Base-by-base conservation (phyloP, 2,888 invertebrate genomes). In the Eupithecia exiguata region DNA sequence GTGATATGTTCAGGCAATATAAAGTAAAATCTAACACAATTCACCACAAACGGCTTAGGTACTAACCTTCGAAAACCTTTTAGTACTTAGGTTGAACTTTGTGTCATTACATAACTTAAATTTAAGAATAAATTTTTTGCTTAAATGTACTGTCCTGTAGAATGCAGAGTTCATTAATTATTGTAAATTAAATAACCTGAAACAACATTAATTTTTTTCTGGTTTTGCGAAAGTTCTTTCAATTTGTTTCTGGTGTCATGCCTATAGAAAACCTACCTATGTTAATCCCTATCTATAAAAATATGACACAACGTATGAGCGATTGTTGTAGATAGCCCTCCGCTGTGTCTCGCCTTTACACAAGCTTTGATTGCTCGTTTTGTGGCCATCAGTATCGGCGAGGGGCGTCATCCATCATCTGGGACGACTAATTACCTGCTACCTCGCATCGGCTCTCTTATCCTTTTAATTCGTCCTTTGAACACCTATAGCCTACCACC, bases 381-480 rank as follows among this genome's bases (percentile, higher is more conserved):
- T 92, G 88, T 89, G 90, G 89, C 89, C 90, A 90, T 90, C 92
- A 89, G 84, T 89, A 91, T 89, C 89, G 87, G 84, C 82, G 82
- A 87, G 86, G 87, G 86, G 88, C 87, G 87, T 89, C 93, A 94
- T 94, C 94, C 93, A 94, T 94, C 94, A 94, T 92, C 88, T 84
- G 78, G 82, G 83, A 86, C 87, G 92, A 92, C 94, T 94, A 93
- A 94, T 94, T 92, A 92, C 92, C 88, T 89, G 93, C 94, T 94
- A 93, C 93, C 92, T 93, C 90, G 90, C 89, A 89, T 88, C 89
- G 86, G 85, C 86, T 89, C 88, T 89, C 91, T 91, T 92, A 92
- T 91, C 91, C 91, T 90, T 92, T 91, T 92, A 92, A 92, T 92
- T 91, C 92, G 89, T 92, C 92, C 90, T 89, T 88, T 79, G 84